Evolutionary conservation across 1,140 invertebrate species (phyloP).

Genomic region (Tribolium madens): DNA sequence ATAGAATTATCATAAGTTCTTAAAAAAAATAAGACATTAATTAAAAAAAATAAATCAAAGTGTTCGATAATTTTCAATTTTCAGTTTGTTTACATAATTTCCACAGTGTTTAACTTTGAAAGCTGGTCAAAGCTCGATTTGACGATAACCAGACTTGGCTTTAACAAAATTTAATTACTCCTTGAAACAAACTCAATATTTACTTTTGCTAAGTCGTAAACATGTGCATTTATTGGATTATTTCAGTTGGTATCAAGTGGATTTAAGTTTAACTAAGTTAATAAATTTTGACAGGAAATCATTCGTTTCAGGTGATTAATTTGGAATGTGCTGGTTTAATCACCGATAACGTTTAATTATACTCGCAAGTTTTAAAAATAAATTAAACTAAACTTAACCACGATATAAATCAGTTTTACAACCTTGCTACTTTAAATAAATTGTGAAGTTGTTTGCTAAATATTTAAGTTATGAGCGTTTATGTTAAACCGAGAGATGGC

Average conservation of each 20-base stretch:
- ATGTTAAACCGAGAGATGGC: background rate
- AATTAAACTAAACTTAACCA: background rate
- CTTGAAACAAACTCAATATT: too few species aligned
- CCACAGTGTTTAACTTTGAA: background rate
- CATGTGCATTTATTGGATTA: background rate
- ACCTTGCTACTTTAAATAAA: conserved; percentile 24
- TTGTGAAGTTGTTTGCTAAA: conserved; percentile 2
- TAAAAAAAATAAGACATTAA: too few species aligned
- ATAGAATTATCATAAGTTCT: too few species aligned
- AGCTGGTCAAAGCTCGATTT: background rate
- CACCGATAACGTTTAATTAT: background rate
- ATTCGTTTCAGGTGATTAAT: conserved; percentile 8
- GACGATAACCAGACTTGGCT: background rate
- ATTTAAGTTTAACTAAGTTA: background rate
- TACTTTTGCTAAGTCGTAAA: too few species aligned
- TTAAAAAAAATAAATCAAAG: too few species aligned
- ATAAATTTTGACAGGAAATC: conserved; percentile 15
- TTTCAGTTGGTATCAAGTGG: background rate
- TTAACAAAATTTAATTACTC: too few species aligned
- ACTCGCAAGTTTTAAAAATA: background rate
- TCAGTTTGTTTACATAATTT: background rate
- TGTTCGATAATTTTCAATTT: background rate
- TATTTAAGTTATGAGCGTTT: conserved; percentile 5
- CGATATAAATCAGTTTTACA: conserved; percentile 3
- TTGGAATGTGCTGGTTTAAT: background rate